Evolutionary conservation across 2,888 invertebrate genomes (phyloP).

Genomic region (Drosophila mercatorum): DNA sequence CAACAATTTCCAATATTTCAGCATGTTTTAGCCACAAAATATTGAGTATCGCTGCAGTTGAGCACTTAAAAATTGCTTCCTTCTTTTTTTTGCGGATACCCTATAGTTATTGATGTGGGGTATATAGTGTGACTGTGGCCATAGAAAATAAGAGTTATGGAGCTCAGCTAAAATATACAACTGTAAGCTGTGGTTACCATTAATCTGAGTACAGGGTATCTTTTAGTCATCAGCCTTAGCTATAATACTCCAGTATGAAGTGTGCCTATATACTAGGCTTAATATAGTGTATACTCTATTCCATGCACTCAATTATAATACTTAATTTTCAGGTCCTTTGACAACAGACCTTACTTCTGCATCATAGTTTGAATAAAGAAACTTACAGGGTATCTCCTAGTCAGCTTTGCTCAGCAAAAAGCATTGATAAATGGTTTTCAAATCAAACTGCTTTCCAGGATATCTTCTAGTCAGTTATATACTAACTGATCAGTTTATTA

Average conservation of each 20-base stretch:
- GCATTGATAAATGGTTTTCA: neutral
- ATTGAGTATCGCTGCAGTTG: conserved; percentile 1
- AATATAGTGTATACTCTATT: neutral
- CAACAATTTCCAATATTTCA: conserved; percentile 12
- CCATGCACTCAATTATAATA: too few relatives aligned
- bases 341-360: too few relatives aligned
- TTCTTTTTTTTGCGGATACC: neutral
- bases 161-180: neutral
- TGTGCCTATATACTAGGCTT: neutral
- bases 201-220: neutral
- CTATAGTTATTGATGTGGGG: neutral
- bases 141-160: too few relatives aligned
- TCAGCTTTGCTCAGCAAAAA: neutral
- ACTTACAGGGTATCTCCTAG: neutral
- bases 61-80: neutral
- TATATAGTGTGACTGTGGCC: neutral
- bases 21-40: conserved; percentile 7
- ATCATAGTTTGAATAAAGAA: neutral
- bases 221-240: neutral
- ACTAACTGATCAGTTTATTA: neutral
- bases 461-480: neutral
- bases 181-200: neutral
- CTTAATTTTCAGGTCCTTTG: too few relatives aligned
- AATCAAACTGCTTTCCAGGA: neutral
- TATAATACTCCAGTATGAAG: neutral